Percentiles rank a stretch among this genome's conserved stretches.
phyloP scores from a whole-genome alignment of 2,797 vertebrate species.

The Sebastes hubbsi region DNA sequence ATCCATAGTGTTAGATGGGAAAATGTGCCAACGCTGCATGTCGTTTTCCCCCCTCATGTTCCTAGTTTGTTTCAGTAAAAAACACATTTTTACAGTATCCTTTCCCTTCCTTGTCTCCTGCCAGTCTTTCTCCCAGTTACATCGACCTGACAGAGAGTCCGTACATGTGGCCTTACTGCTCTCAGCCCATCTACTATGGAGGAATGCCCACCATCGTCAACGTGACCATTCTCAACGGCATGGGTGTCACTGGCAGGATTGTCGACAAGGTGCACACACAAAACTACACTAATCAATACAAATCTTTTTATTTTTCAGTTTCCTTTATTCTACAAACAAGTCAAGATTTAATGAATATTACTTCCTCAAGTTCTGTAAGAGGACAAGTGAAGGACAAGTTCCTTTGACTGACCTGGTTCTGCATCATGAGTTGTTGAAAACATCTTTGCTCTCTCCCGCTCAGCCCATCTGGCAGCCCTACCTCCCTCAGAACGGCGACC shows the following conservation, averaged over 20 bases:
- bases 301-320: neutral
- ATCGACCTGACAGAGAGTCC: constrained; percentile 97
- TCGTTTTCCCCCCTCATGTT: too few relatives aligned
- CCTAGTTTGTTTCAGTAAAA: neutral
- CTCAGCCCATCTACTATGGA: constrained; percentile 98
- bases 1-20: too few relatives aligned
- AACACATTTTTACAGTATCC: neutral
- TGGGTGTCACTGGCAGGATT: constrained; percentile 97
- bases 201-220: constrained; percentile 99
- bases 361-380: neutral
- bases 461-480: constrained; percentile 99
- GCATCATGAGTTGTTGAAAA: neutral
- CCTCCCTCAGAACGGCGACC: constrained; percentile 96
- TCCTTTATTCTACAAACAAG: neutral
- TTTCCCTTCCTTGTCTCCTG: neutral
- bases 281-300: neutral
- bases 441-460: neutral
- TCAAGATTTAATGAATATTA: neutral
- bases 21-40: too few relatives aligned
- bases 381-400: neutral
- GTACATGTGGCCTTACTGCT: constrained; percentile 99
- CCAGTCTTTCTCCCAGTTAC: constrained; percentile 96
- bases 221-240: constrained; percentile 97
- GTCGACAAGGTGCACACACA: constrained; percentile 89
- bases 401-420: neutral